These are phyloP conservation scores for Oreortyx pictus DNA, from an alignment of 2,797 vertebrate species.

Conservation along the genomic window DNA sequence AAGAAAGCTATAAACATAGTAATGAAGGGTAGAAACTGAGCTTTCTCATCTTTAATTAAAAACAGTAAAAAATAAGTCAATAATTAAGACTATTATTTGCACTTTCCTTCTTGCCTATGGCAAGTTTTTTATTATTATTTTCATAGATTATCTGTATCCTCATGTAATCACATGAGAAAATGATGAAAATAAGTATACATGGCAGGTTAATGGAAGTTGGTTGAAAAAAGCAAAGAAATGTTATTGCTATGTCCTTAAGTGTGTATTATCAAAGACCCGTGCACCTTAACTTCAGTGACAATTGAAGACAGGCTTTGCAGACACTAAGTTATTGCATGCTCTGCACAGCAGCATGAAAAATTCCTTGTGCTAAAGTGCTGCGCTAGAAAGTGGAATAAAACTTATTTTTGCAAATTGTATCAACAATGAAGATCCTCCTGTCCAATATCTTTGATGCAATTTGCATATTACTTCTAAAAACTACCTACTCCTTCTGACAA, in stretches of 20 bases:
- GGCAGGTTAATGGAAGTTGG: not conserved
- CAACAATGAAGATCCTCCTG: not conserved
- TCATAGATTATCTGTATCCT: not conserved
- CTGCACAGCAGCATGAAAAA: not conserved
- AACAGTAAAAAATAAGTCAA: not conserved
- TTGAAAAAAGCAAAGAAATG: not conserved
- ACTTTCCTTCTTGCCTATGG: not conserved
- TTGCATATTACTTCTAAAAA: not conserved
- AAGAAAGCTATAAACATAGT: not conserved
- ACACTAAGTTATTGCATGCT: not conserved
- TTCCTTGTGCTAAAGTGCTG: not conserved
- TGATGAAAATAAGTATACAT: not conserved
- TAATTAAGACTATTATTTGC: not conserved
- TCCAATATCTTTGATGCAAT: not conserved
- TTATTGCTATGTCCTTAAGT: not conserved
- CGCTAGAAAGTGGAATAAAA: not conserved
- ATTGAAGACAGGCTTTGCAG: not conserved
- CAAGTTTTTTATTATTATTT: not conserved
- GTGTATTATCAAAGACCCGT: not conserved
- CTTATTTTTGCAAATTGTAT: not conserved
- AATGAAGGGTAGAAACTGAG: accelerated
- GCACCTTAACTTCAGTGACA: not conserved
- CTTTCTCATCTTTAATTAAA: not conserved
- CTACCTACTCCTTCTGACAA: not conserved
- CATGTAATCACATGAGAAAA: not conserved